A percentile compares a stretch with the other conserved stretches of the same genome.
Evolutionary conservation across 1,140 invertebrate species (phyloP).

Genomic region (Doryteuthis pealeii): DNA sequence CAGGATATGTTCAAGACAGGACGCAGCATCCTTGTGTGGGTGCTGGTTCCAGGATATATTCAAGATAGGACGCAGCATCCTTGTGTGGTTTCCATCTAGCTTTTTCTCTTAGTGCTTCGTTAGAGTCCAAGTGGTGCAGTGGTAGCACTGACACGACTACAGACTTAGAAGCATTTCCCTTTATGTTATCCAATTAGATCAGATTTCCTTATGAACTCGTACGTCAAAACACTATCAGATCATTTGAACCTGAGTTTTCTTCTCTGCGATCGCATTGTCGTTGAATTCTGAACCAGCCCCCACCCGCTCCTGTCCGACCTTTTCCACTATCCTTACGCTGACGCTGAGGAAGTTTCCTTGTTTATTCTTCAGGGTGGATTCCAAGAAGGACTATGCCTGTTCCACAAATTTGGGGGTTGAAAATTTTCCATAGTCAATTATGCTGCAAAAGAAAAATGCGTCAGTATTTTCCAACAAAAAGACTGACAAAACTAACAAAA

Average conservation of each 20-base stretch:
- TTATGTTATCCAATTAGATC: no score
- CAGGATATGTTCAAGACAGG: no score
- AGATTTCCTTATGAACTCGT: no score
- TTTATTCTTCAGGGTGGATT: neutral
- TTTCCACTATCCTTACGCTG: neutral
- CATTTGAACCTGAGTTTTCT: neutral
- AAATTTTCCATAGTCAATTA: neutral
- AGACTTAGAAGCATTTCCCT: no score
- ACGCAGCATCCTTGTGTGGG: no score
- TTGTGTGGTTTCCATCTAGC: no score
- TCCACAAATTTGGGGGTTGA: neutral
- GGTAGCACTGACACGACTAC: no score
- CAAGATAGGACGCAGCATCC: no score
- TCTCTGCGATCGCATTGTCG: neutral
- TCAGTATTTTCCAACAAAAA: neutral
- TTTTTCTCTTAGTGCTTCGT: no score
- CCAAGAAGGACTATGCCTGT: neutral
- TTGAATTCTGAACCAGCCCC: neutral
- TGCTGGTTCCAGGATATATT: no score
- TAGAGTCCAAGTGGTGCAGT: no score
- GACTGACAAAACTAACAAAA: neutral
- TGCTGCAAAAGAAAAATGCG: neutral
- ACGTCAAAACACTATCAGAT: neutral
- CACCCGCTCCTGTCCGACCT: neutral
- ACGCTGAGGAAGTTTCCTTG: neutral